Evolutionary conservation across 2,888 invertebrate species (phyloP).

Genomic region (Scaeva pyrastri): DNA sequence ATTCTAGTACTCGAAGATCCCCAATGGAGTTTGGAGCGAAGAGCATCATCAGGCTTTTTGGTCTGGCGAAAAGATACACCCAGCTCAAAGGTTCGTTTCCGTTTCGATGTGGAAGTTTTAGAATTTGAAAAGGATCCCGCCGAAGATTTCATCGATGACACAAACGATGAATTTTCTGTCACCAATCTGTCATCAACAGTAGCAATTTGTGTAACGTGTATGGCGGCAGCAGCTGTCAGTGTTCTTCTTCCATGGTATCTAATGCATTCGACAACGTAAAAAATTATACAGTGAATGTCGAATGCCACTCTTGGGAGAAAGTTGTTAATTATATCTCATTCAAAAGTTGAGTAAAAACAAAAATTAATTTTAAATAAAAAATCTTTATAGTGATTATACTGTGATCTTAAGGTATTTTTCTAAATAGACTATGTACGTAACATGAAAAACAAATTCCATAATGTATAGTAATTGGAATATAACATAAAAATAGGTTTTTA

Average conservation of each 20-base stretch:
- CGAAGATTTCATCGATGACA: slow-evolving; percentile 80
- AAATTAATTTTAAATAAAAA: slow-evolving; percentile 17
- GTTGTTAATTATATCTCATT: slow-evolving; percentile 34
- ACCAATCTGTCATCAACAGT: slow-evolving; percentile 80
- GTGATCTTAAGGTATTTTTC: slow-evolving; percentile 74
- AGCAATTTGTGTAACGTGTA: slow-evolving; percentile 82
- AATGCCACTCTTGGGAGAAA: no score
- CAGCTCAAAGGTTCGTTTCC: slow-evolving; percentile 83
- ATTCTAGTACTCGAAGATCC: slow-evolving; percentile 81
- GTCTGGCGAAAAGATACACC: slow-evolving; percentile 84
- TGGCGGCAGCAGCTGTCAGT: slow-evolving; percentile 82
- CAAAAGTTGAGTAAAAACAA: slow-evolving; percentile 25
- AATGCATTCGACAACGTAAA: slow-evolving; percentile 79
- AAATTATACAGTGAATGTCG: neutral
- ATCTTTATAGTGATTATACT: slow-evolving; percentile 70
- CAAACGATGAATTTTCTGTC: slow-evolving; percentile 78
- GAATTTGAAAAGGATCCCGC: slow-evolving; percentile 84
- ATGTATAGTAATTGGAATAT: neutral
- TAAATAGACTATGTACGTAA: slow-evolving; percentile 29
- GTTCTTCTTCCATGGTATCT: slow-evolving; percentile 83
- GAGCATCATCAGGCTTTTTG: slow-evolving; percentile 83
- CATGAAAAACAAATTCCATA: neutral
- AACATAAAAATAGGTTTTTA: neutral
- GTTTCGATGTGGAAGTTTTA: slow-evolving; percentile 84
- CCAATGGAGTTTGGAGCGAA: slow-evolving; percentile 84